Evolutionary conservation across 2,113 vertebrate genomes (phyloP).

Genomic region (Vimba vimba): DNA sequence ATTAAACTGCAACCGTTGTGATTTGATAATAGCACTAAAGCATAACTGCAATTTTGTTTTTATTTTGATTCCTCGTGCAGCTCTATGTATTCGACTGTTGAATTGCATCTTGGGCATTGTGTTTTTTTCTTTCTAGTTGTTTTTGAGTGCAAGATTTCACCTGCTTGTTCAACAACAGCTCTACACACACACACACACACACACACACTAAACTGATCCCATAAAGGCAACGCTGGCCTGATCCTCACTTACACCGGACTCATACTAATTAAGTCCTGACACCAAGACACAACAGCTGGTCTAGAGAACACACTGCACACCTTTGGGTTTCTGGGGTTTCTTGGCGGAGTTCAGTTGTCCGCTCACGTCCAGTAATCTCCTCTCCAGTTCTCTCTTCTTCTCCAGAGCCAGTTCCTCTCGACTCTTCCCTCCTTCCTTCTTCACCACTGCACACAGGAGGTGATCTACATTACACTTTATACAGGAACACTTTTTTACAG

Average conservation of each 20-base stretch:
- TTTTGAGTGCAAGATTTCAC: neutral
- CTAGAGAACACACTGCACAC: constrained; percentile 61
- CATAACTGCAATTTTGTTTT: too few species aligned
- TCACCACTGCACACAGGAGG: constrained; percentile 68
- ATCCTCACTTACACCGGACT: neutral
- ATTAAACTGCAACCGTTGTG: too few species aligned
- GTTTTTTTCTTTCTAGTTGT: neutral
- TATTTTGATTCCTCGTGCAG: too few species aligned
- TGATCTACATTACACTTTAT: neutral
- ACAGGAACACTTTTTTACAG: neutral
- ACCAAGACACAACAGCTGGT: neutral
- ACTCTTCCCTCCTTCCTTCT: constrained; percentile 83
- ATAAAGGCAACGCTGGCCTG: neutral
- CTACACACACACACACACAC: neutral
- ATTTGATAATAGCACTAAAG: too few species aligned
- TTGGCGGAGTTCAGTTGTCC: constrained; percentile 92
- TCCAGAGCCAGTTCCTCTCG: constrained; percentile 92
- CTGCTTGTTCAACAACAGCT: constrained; percentile 5
- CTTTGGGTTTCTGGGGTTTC: constrained; percentile 88
- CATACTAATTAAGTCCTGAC: neutral
- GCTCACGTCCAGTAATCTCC: constrained; percentile 90
- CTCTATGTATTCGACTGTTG: too few species aligned
- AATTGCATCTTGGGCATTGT: neutral
- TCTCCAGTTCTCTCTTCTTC: constrained; percentile 91
- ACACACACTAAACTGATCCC: neutral